Evolutionary conservation across 2,888 invertebrate genomes (phyloP), one percentile per base, ranked within the genome.

Genomic region (Drosophila testacea): DNA sequence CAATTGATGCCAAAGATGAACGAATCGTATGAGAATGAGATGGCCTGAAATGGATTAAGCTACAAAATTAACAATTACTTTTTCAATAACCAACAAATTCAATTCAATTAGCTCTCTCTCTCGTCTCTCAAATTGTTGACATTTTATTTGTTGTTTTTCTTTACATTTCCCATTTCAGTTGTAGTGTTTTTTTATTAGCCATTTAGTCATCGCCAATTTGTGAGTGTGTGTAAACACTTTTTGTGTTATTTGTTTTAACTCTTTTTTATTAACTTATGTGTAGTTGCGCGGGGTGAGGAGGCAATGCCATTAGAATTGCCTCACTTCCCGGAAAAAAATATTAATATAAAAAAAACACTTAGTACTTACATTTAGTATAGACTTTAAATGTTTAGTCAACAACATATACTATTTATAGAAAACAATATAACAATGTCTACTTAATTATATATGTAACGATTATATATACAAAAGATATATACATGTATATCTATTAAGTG

Each of bases 361-460:
- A 78, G 69, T 69, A 81, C 64, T 76, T 64, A 75, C 61, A 66
- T 57, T 67, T 81, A 82, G 82, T 57, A 71, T 87, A 83, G 84
- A 41, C 56, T 50, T 64, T 83, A 78, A 87, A 83, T 84, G 82
- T 83, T 65, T 82, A 84, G 85, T 50, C 55, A 54, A 57, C 69
- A 52, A 28, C 44, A 44, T 44, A 42, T 22, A 38, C n/a, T 32
- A 32, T 32, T 32, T 69, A 75, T 30, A 39, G 39, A n/a, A 39
- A 39, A 28, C 57, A 47, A 71, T 72, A 60, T 44, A 61, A 74
- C 55, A 77, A 83, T 87, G 79, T 75, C 77, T 83, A 82, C 71
- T 63, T 79, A 81, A 59, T 57, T 76, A 54, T 63, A 62, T 50
- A 62, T 69, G 44, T 72, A 63, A 38, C 11, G n/a, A 44, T 28